These are phyloP conservation scores for Uloborus plumipes DNA, from an alignment of 2,888 invertebrate species.

Conservation along the genomic window DNA sequence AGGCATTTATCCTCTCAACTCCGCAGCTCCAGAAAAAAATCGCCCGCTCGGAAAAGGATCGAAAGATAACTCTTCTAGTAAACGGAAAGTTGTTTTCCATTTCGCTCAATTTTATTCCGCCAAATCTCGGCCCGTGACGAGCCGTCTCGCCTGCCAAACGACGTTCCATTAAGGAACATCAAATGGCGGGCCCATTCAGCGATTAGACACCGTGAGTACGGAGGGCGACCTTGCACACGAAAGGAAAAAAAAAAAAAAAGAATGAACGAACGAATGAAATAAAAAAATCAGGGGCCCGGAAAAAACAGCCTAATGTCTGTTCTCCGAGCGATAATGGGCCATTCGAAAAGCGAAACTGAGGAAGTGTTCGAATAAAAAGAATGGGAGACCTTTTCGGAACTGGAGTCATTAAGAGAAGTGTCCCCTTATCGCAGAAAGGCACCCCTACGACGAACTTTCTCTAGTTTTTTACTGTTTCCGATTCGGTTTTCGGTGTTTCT, in stretches of 20 bases:
- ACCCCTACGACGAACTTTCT: not conserved
- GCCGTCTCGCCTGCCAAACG: not conserved
- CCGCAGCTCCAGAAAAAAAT: too few relatives aligned
- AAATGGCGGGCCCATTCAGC: not conserved
- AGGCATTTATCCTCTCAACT: too few relatives aligned
- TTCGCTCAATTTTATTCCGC: constrained; percentile 2
- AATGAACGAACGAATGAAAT: not conserved
- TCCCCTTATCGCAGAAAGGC: not conserved
- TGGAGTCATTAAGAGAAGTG: not conserved
- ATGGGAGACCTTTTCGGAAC: constrained; percentile 6
- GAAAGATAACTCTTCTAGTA: not conserved
- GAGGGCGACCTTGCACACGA: constrained; percentile 3
- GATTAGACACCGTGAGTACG: constrained; percentile 4
- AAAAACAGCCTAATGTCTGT: constrained; percentile 22
- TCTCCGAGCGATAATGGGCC: constrained; percentile 15
- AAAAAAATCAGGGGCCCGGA: not conserved
- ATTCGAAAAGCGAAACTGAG: constrained; percentile 26
- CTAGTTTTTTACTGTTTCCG: too few relatives aligned
- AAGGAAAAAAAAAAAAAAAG: constrained; percentile 11
- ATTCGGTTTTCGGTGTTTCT: too few relatives aligned
- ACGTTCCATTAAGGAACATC: constrained; percentile 19
- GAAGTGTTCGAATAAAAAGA: constrained; percentile 32
- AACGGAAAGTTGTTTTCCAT: constrained; percentile 4
- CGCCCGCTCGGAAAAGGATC: too few relatives aligned
- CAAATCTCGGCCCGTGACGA: constrained; percentile 10